Evolutionary conservation across 1,140 invertebrate species (phyloP), one percentile per base, ranked within the genome.

Genomic region (Coelopa frigida): DNA sequence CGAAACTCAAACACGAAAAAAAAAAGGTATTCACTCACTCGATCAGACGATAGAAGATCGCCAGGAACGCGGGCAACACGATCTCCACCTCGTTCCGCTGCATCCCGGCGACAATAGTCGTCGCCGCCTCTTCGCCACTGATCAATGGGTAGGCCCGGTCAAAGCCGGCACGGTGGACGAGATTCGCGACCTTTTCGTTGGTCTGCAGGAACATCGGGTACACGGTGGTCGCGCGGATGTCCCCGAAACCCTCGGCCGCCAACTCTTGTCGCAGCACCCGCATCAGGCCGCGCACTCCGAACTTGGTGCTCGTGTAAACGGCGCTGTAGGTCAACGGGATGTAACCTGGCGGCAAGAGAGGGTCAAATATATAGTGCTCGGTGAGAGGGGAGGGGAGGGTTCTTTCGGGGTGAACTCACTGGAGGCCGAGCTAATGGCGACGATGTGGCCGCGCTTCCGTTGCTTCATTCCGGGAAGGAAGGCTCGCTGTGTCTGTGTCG

Each of bases 401-500:
- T n/a, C n/a, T n/a, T n/a, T n/a, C n/a, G n/a, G n/a, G n/a, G n/a
- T n/a, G 15, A 42, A 17, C 1, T 33, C 18, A 20, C 87, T 89
- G 15, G 89, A 88, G 23, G 87, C 73, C 46, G 84, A 88, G 0
- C 87, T 82, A 23, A 94, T 78, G 2, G 83, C 88, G 0, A 93
- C 85, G 33, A 94, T 79, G 52, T 94, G 90, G 2, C 89, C 89
- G 38, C 79, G 73, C 59, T 88, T 81, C 26, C 75, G 73, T 48
- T 87, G 74, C 74, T 92, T 85, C 90, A 94, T 94, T 20, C 77
- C 74, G n/a, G 84, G 85, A 26, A 94, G 62, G 65, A 81, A 80
- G 0, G 75, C 70, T 57, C 78, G 77, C 0, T 75, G 73, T n/a
- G 72, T 79, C 78, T 81, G 50, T 3, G 70, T n/a, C n/a, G n/a